Evolutionary conservation across 2,113 vertebrate species (phyloP), one percentile per base, ranked within the genome.

Genomic region (Alligator sinensis): DNA sequence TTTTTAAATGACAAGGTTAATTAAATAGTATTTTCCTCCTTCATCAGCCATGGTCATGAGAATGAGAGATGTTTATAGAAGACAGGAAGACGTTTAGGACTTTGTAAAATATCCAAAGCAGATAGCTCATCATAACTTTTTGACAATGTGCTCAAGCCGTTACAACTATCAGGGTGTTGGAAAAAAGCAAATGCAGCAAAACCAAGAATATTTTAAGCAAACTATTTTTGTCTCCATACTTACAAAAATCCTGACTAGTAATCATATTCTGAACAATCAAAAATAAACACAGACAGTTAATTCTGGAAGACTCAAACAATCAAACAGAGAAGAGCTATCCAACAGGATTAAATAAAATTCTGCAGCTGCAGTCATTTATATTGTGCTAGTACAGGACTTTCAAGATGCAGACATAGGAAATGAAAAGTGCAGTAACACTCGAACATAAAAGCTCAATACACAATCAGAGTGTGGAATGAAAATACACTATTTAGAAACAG

Each of bases 231-330:
- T 11, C 38, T 95, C 38, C 58, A 22, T 77, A 74, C 57, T 88
- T 88, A 54, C 1, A 88, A 63, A 76, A 92, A 97, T 57, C 5
- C 57, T 93, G 59, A 77, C 27, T 82, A 82, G 63, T 54, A 88
- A 93, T 88, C 74, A 75, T 83, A 86, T 92, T 94, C 59, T 96
- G 63, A 88, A 79, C 54, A 66, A 94, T 77, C 79, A 86, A 94
- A 96, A 96, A 96, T 92, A 89, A 97, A 91, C n/a, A 94, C 1
- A 3, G 13, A 80, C 21, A 94, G 84, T 90, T 90, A 91, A 94
- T 88, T 94, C 63, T 91, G 84, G 58, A 88, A 96, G 61, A 68
- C 47, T 96, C 9, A 86, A 82, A 74, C 28, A 86, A 62, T 66
- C 60, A 70, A 70, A 74, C 34, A 91, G 77, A 58, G n/a, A 88